A percentile compares a stretch with the other conserved stretches of the same genome.
Evolutionary conservation across 2,113 vertebrate species (phyloP).

Genomic region (Dasypus novemcinctus): DNA sequence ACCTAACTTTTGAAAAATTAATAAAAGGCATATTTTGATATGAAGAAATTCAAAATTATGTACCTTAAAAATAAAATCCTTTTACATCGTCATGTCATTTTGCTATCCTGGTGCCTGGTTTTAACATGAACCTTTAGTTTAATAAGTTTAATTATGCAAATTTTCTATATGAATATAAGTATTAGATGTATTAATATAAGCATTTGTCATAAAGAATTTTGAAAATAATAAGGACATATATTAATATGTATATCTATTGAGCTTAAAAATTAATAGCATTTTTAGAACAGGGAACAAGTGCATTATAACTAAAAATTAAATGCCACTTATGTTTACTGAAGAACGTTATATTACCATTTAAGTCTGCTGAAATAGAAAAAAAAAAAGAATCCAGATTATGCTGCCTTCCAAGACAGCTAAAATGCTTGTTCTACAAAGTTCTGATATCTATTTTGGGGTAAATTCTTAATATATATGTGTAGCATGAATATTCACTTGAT

Average conservation of each 20-base stretch:
- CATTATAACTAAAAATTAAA: neutral
- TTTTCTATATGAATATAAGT: neutral
- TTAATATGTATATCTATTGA: neutral
- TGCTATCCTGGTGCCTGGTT: neutral
- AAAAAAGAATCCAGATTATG: neutral
- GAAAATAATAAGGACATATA: neutral
- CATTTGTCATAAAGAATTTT: neutral
- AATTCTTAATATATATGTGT: neutral
- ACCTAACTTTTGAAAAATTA: neutral
- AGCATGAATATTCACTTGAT: neutral
- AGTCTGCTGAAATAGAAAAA: neutral
- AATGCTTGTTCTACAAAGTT: neutral
- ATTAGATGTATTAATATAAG: neutral
- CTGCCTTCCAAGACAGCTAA: neutral
- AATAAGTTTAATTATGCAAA: neutral
- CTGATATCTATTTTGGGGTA: neutral
- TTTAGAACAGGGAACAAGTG: neutral
- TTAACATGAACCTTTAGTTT: neutral
- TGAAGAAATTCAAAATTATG: neutral
- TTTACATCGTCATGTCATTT: neutral
- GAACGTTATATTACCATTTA: neutral
- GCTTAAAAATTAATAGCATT: neutral
- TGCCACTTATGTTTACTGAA: neutral
- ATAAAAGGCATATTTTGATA: neutral
- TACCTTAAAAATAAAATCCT: neutral